phyloP scores from a whole-genome alignment of 1,140 invertebrate genomes.

The Drosophila mauritiana region DNA sequence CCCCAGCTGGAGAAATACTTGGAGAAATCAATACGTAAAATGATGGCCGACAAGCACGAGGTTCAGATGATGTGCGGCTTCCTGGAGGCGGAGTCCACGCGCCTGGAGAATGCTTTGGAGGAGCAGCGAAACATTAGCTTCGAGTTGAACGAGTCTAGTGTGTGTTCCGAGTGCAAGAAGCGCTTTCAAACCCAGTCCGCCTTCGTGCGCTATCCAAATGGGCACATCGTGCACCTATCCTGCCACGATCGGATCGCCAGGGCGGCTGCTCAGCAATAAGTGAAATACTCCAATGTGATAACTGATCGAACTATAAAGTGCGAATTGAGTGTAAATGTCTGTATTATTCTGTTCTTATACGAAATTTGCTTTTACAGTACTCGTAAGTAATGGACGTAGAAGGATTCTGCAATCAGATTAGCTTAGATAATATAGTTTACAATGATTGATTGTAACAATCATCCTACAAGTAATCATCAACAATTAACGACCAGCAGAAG shows the following conservation, averaged over 20 bases:
- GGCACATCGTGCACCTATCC: slow-evolving; percentile 96
- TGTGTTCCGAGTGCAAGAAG: slow-evolving; percentile 96
- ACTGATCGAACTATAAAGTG: slow-evolving; percentile 3
- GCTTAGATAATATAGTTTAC: too few species aligned
- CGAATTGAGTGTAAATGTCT: not conserved
- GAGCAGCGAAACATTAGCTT: slow-evolving; percentile 92
- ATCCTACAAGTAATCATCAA: not conserved
- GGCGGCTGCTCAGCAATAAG: slow-evolving; percentile 41
- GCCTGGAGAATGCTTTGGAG: slow-evolving; percentile 92
- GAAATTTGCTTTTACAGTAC: not conserved
- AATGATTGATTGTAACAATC: not conserved
- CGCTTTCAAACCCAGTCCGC: slow-evolving; percentile 96
- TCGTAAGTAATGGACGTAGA: too few species aligned
- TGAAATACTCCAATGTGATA: slow-evolving; percentile 29
- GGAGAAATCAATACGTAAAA: slow-evolving; percentile 90
- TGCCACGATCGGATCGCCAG: slow-evolving; percentile 86
- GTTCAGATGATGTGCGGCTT: slow-evolving; percentile 92
- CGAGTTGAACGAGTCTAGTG: slow-evolving; percentile 93
- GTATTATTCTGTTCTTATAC: not conserved
- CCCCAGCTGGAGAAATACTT: slow-evolving; percentile 91
- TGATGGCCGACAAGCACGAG: slow-evolving; percentile 89
- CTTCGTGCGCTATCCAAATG: slow-evolving; percentile 95
- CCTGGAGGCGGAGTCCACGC: slow-evolving; percentile 92
- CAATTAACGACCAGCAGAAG: not conserved
- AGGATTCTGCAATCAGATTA: too few species aligned